Percentiles rank a stretch among this genome's conserved stretches.
phyloP scores from a whole-genome alignment of 2,888 invertebrate genomes.

The Apotomis betuletana region DNA sequence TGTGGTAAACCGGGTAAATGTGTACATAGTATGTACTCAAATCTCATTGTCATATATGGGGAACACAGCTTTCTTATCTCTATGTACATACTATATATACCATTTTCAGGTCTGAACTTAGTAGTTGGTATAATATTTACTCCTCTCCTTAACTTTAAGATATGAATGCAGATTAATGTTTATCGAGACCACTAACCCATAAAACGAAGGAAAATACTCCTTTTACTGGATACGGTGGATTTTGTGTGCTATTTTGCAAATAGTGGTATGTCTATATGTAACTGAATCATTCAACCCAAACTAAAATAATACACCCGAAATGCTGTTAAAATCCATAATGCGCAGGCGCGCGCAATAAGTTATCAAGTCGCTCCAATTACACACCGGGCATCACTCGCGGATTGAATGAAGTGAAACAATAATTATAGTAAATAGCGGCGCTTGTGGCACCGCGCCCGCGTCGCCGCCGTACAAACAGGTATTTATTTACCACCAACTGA shows the following conservation, averaged over 20 bases:
- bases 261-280: slow-evolving; percentile 12
- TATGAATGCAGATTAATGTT: no score
- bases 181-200: no score
- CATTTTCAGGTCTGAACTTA: no score
- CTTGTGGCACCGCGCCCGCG: slow-evolving; percentile 43
- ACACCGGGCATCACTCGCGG: slow-evolving; percentile 31
- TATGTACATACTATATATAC: no score
- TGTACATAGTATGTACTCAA: no score
- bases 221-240: background rate
- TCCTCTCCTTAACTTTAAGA: no score
- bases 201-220: no score
- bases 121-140: no score
- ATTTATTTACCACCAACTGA: slow-evolving; percentile 48
- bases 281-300: slow-evolving; percentile 13
- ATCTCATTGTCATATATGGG: no score
- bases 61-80: no score
- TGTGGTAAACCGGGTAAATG: no score
- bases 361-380: slow-evolving; percentile 42
- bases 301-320: slow-evolving; percentile 8
- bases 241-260: background rate
- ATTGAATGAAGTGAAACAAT: slow-evolving; percentile 43
- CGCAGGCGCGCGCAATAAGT: slow-evolving; percentile 28
- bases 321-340: slow-evolving; percentile 15
- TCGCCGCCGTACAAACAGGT: slow-evolving; percentile 51
- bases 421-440: slow-evolving; percentile 47